Conservation (phyloP, 1,140 invertebrate genomes). For the Cydia strobilella region DNA sequence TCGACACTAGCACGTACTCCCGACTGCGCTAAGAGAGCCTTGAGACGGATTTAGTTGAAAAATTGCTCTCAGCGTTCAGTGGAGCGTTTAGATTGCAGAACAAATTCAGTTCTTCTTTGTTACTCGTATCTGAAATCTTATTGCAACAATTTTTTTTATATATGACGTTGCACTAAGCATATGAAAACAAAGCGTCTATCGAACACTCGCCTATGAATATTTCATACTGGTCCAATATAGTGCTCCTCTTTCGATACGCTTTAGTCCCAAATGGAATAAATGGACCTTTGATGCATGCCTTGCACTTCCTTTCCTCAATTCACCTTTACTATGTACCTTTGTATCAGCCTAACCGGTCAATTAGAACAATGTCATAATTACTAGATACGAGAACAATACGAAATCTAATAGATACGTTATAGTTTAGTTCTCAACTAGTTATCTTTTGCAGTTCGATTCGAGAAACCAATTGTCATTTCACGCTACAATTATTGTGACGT, state of each 20-base stretch:
- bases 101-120: background rate
- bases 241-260: background rate
- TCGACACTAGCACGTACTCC: background rate
- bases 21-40: background rate
- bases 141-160: background rate
- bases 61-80: background rate
- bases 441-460: too few species aligned
- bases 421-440: too few species aligned
- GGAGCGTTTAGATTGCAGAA: slow-evolving; percentile 9
- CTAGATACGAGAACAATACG: too few species aligned
- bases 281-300: background rate
- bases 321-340: background rate
- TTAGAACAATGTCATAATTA: too few species aligned
- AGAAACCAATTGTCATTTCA: too few species aligned
- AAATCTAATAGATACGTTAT: too few species aligned
- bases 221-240: background rate
- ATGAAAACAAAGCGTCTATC: background rate
- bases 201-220: background rate
- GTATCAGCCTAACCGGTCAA: too few species aligned
- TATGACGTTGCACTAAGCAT: background rate
- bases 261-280: background rate
- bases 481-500: too few species aligned
- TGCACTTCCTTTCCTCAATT: slow-evolving; percentile 1
- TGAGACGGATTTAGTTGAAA: slow-evolving; percentile 11
- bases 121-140: background rate